Base-by-base conservation (phyloP, 2,888 invertebrate species). In the Arrhopalites spinosus region DNA sequence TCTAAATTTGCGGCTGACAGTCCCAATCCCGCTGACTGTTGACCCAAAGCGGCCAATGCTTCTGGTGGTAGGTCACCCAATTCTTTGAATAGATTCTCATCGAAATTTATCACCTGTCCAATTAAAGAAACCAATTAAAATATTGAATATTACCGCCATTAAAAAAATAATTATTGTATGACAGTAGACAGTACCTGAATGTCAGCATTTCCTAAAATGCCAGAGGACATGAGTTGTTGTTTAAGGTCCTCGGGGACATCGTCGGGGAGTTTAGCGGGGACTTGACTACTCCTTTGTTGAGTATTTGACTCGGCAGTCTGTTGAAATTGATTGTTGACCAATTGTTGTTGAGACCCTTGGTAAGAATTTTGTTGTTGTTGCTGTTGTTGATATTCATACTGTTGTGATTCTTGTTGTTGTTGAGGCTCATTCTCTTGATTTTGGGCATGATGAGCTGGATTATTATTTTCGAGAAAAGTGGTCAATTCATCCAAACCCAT, bases 201-300 rank as follows among this genome's bases (percentile, higher is more conserved):
- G 83, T 94, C 93, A 63, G 94, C 94, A 84, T 94, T 93, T 81
- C 92, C 92, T 74, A 95, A 87, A 82, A 95, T 94, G 53, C 95
- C 95, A 0, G 94, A 94, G 68, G 92, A 91, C 64, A 94, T 86
- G 5, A 95, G 86, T 83, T 95, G 94, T 84, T 93, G 90, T 56
- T 94, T 88, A 64, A 95, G 88, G 83, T 95, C 94, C 80, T 93
- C 94, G 3, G 95, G 95, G 7, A 94, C 94, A 87, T 95, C 94
- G 83, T 93, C 94, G 15, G 95, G 95, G 61, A 95, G 83, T 45
- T 80, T 78, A 0, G 66, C 56, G 8, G 66, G 30, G 20, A 7
- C 15, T 63, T 23, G n/a, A 43, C 47, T 47, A n/a, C 50, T 13
- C 30, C 61, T n/a, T 13, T 17, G 30, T 30, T 47, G 43, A 11